Base-by-base conservation (phyloP, 2,113 vertebrate species). In the Columba livia region DNA sequence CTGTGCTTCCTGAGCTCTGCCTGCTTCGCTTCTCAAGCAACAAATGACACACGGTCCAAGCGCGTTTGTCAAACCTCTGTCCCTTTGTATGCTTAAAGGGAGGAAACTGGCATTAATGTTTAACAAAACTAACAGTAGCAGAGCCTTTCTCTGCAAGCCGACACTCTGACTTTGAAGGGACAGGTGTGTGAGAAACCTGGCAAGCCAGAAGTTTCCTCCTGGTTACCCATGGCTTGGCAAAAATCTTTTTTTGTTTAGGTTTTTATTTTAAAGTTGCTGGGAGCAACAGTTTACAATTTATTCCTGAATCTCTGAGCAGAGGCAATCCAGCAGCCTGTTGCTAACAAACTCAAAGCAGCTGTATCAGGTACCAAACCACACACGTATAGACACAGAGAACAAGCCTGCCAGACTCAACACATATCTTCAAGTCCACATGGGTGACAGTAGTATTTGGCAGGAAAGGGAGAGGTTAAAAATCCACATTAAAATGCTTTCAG, bases 61-160 rank as follows among this genome's bases (percentile, higher is more conserved):
- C 18, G 25, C 4, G 2, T 86, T 88, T 94, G 81, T 96, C 88
- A 95, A 96, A 88, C 72, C 84, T 91, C 78, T 88, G 80, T 81
- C 82, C 71, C 72, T 94, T 91, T 95, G 87, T 96, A 50, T 94
- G 67, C 58, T 92, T 85, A 96, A 88, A 83, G 91, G 96, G 95
- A 95, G 94, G 92, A 94, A 95, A 92, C 85, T 47, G 28, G 24
- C 57, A 91, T 96, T 97, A 93, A 96, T 96, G 71, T 93, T 95
- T 96, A 93, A 94, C 95, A 65, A 91, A 90, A 70, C 62, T 56
- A 85, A 65, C 84, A 82, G 61, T 26, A 87, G 90, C 88, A 85
- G 84, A 81, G 82, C 67, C 61, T 88, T 92, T 85, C 69, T 38
- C 66, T 32, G 78, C 72, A 78, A 20, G 60, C 77, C 73, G 75